A percentile compares a stretch with the other conserved stretches of the same genome.
phyloP scores from a whole-genome alignment of 2,113 vertebrate species.

The Diglossa brunneiventris region DNA sequence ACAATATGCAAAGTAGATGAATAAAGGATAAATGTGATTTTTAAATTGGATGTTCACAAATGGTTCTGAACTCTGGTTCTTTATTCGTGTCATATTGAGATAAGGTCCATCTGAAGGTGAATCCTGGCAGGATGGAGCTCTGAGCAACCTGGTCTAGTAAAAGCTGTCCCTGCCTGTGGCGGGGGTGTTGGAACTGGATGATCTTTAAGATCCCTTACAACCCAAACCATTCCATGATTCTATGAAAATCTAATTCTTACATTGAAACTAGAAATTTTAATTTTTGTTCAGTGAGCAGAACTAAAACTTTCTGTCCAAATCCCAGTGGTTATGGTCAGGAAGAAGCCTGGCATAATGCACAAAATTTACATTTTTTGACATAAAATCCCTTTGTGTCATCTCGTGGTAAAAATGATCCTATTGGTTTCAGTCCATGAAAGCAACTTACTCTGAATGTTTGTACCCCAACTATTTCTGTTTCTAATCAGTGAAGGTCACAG shows the following conservation, averaged over 20 bases:
- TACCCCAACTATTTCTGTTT: neutral
- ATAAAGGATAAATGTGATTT: neutral
- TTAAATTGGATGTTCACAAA: neutral
- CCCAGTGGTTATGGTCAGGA: neutral
- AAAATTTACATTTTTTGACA: neutral
- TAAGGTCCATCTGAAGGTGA: neutral
- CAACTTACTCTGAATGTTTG: neutral
- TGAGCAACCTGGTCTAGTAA: neutral
- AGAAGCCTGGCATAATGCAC: neutral
- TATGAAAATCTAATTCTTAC: neutral
- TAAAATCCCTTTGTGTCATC: neutral
- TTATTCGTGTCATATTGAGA: neutral
- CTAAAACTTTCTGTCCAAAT: neutral
- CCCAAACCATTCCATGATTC: neutral
- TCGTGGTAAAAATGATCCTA: accelerated
- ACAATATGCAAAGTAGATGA: neutral
- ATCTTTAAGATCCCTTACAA: neutral
- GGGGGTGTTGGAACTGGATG: neutral
- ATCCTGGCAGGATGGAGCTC: neutral
- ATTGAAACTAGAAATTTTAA: neutral
- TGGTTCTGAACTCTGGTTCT: neutral
- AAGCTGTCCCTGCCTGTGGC: neutral
- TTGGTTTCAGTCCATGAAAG: neutral
- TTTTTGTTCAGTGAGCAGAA: neutral
- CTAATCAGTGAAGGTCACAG: neutral